Percentiles rank a stretch among this genome's conserved stretches.
phyloP scores from a whole-genome alignment of 2,888 invertebrate genomes.

The Amphimallon solstitiale region DNA sequence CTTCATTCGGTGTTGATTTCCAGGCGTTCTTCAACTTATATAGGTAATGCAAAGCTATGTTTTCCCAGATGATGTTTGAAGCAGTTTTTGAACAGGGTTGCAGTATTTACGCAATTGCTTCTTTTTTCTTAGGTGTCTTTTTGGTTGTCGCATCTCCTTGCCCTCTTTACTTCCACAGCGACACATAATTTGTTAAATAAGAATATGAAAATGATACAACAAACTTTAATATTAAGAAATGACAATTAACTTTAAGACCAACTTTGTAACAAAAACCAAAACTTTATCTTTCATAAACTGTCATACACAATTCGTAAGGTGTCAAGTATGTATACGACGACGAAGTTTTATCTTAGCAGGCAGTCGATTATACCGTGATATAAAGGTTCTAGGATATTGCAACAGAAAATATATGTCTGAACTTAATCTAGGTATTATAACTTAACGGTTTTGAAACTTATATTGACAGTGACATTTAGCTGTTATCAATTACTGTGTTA shows the following conservation, averaged over 20 bases:
- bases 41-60: conserved; percentile 46
- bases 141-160: background rate
- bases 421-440: too few species aligned
- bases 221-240: conserved; percentile 7
- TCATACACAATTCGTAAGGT: background rate
- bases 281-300: background rate
- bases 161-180: conserved; percentile 1
- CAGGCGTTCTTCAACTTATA: conserved; percentile 41
- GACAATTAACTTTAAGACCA: conserved; percentile 1
- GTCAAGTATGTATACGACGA: too few species aligned
- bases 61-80: conserved; percentile 43
- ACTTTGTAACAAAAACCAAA: background rate
- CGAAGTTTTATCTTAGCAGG: too few species aligned
- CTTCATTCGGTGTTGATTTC: conserved; percentile 8
- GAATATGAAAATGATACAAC: conserved; percentile 8
- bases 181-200: conserved; percentile 14
- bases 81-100: background rate
- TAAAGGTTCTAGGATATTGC: too few species aligned
- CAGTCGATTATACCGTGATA: too few species aligned
- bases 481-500: too few species aligned
- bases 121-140: background rate
- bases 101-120: background rate
- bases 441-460: too few species aligned
- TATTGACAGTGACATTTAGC: too few species aligned
- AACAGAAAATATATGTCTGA: too few species aligned